Conservation (phyloP, 2,888 invertebrate species). For the Tholera decimalis region DNA sequence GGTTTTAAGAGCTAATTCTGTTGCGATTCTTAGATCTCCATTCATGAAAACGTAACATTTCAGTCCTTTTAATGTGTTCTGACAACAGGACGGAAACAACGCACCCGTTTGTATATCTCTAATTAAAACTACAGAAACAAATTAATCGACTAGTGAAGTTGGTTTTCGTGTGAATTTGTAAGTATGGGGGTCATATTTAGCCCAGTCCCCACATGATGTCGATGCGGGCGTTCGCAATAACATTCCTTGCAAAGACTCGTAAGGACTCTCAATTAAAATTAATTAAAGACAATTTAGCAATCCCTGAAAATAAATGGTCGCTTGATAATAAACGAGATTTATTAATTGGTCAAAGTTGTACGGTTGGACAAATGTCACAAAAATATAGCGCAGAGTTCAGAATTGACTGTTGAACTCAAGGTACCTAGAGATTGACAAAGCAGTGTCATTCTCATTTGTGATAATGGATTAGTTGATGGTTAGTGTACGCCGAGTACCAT, state of each 20-base stretch:
- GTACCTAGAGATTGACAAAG: constrained; percentile 27
- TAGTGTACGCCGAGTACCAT: constrained; percentile 37
- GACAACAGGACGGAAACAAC: constrained; percentile 74
- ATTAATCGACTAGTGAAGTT: constrained; percentile 68
- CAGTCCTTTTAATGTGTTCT: constrained; percentile 70
- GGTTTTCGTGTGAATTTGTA: constrained; percentile 79
- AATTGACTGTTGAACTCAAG: constrained; percentile 27
- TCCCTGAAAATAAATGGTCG: constrained; percentile 85
- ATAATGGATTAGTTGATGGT: constrained; percentile 9
- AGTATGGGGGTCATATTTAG: constrained; percentile 82
- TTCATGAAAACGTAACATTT: constrained; percentile 77
- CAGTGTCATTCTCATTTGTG: constrained; percentile 1
- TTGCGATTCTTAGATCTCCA: constrained; percentile 72
- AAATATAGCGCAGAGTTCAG: constrained; percentile 21
- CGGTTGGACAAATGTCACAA: constrained; percentile 37
- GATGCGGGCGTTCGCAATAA: constrained; percentile 89
- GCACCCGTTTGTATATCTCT: constrained; percentile 70
- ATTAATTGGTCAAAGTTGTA: constrained; percentile 72
- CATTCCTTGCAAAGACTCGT: constrained; percentile 82
- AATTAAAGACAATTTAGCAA: constrained; percentile 91
- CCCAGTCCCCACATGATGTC: constrained; percentile 68
- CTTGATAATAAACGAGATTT: constrained; percentile 88
- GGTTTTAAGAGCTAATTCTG: constrained; percentile 75
- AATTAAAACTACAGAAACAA: constrained; percentile 71
- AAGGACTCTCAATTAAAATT: constrained; percentile 90